Base-by-base conservation (phyloP, 1,140 invertebrate species). In the Steinernema feltiae region DNA sequence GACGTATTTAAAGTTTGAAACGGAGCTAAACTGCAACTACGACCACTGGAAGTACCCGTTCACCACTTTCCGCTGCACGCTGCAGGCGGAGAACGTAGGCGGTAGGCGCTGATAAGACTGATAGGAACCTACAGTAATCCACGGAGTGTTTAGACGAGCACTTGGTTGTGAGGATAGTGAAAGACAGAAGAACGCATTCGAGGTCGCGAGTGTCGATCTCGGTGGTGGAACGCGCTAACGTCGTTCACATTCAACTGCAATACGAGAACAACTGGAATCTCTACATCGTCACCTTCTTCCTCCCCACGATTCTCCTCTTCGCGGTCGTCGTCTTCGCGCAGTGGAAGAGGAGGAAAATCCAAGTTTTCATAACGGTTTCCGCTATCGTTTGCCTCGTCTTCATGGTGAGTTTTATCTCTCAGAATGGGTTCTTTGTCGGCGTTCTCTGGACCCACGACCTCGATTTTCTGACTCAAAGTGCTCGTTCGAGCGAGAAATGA, bases 281-380 rank as follows among this genome's bases (percentile, higher is more conserved):
- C 15, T 48, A 76, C 41, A 30, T 79, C 2, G 29, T 79, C 17
- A 74, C 75, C 29, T 31, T 74, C 27, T 79, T 70, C 30, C 78
- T 79, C 15, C 78, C 78, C 1, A 71, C 78, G 27, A 63, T 78
- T 69, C 41, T 79, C 1, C 53, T 79, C 7, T 29, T 79, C 0
- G 72, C 78, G 18, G 32, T 80, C 7, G 78, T 79, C 1, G 76
- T 79, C 27, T 78, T 77, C 48, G 78, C 78, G 1, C 78, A 79
- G 32, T 79, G 78, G 78, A 79, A 79, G 30, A 24, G 78, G n/a
- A 48, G 78, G 24, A 79, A 79, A 72, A 71, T 79, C 53, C 78
- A 79, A 53, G 77, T 79, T 63, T 31, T 78, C 1, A 76, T 79
- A 21, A 74, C 78, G 7, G 30, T 75, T 17, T 29, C 78, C 18